A percentile compares a stretch with the other conserved stretches of the same genome.
phyloP scores from a whole-genome alignment of 2,888 invertebrate species.

The Linhomoeus sp. region DNA sequence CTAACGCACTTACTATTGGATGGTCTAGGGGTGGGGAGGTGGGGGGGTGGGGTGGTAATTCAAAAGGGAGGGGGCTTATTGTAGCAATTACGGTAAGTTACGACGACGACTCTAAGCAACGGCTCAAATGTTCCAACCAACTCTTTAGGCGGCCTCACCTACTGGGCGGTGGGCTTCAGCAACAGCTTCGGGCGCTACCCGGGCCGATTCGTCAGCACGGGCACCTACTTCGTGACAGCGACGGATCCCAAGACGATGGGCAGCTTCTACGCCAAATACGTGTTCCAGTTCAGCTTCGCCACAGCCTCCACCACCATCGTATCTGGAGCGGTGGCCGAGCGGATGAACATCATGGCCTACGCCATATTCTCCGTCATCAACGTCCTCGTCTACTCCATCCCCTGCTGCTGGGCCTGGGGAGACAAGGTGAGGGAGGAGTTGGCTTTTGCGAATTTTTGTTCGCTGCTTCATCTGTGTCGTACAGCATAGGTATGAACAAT shows the following conservation, averaged over 20 bases:
- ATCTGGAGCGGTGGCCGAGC: conserved; percentile 23
- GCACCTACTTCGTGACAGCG: not conserved
- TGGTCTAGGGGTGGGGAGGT: no score
- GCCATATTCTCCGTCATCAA: conserved; percentile 18
- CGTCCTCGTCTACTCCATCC: conserved; percentile 10
- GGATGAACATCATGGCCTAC: conserved; percentile 22
- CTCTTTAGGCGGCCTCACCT: conserved; percentile 2
- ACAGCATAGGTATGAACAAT: no score
- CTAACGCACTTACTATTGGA: no score
- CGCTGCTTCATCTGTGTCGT: no score
- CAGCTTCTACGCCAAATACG: conserved; percentile 1
- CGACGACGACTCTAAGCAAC: no score
- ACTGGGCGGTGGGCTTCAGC: conserved; percentile 1
- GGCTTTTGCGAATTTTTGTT: no score
- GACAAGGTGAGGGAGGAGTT: conserved; percentile 9
- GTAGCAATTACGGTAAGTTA: no score
- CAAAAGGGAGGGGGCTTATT: no score
- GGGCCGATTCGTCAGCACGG: not conserved
- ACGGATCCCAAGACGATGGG: not conserved
- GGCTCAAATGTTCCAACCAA: no score
- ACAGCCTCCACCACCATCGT: conserved; percentile 27
- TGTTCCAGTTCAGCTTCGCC: conserved; percentile 13
- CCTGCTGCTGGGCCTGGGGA: conserved; percentile 16
- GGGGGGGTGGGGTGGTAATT: no score
- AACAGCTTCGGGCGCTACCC: not conserved